Percentiles rank a stretch among this genome's conserved stretches.
Evolutionary conservation across 1,140 invertebrate species (phyloP).

Genomic region (Neodiprion fabricii): DNA sequence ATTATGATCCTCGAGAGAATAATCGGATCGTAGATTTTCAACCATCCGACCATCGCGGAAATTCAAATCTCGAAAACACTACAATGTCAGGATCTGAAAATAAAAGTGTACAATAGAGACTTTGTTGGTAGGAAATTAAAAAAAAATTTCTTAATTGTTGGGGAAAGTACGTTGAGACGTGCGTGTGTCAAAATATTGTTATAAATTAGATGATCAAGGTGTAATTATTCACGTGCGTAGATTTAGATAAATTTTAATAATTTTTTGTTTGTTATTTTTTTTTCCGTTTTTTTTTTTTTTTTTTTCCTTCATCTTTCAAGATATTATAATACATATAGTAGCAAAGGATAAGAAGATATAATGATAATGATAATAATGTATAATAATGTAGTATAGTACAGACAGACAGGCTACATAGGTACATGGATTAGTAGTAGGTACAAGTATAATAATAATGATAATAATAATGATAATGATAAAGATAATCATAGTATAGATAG

Average conservation of each 20-base stretch:
- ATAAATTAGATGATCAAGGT: too few species aligned
- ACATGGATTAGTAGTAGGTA: slow-evolving; percentile 40
- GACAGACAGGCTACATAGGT: slow-evolving; percentile 44
- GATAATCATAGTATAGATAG: slow-evolving; percentile 16
- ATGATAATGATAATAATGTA: slow-evolving; percentile 33
- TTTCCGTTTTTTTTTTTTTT: neutral
- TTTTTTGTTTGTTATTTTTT: neutral
- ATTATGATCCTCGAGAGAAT: too few species aligned
- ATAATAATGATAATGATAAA: slow-evolving; percentile 19
- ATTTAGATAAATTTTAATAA: neutral
- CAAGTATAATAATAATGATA: slow-evolving; percentile 34
- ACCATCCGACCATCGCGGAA: too few species aligned
- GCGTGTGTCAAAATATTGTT: too few species aligned
- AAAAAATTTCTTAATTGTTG: too few species aligned
- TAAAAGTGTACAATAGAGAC: too few species aligned
- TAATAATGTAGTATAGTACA: slow-evolving; percentile 39
- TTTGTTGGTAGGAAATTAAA: too few species aligned
- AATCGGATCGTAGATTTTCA: too few species aligned
- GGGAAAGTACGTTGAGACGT: too few species aligned
- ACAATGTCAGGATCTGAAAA: too few species aligned
- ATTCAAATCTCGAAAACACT: too few species aligned
- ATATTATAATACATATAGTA: slow-evolving; percentile 2
- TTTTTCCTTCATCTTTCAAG: neutral
- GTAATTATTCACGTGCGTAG: neutral
- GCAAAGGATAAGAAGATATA: slow-evolving; percentile 36